Base-by-base conservation (phyloP, 2,888 invertebrate species). In the Miltochrista miniata region DNA sequence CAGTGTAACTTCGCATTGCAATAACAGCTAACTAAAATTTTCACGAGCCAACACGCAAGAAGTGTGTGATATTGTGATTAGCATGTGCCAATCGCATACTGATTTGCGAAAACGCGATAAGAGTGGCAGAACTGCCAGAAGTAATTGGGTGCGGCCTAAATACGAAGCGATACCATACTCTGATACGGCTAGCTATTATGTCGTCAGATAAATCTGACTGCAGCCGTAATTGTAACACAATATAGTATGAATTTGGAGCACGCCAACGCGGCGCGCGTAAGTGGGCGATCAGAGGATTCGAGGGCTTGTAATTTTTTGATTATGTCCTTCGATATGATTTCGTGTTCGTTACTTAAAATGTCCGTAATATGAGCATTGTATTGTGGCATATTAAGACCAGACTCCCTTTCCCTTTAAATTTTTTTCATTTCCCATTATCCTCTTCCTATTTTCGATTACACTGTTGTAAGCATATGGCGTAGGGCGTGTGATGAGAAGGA, bases 231-330 rank as follows among this genome's bases (percentile, higher is more conserved):
- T 81, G 82, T 81, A 78, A 74, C 79, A 82, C 80, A 77, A 79
- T 83, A 77, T 78, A 66, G 77, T 77, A 79, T 83, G 81, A 79
- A 82, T 83, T 78, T 81, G 74, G 75, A 75, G 72, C 79, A 73
- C 76, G 80, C 81, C 79, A 72, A 81, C 81, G 75, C 75, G 52
- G 55, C 62, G 66, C 67, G 72, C 56, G 59, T 54, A 74, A 71
- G 74, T 74, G 72, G 74, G 70, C 74, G 75, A 70, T 51, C 59
- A 67, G 61, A 70, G 65, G 62, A 62, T 64, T 67, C 49, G 61
- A 64, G 61, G 64, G 66, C 68, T 67, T 62, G 63, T 55, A 51
- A 53, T 54, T 65, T 57, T 75, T 76, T 71, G 72, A 70, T 70
- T 77, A 72, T 64, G 62, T 55, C 64, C 56, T 46, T 66, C 62